These are phyloP conservation scores for Leptinotarsa texana DNA, from an alignment of 1,140 invertebrate species.

Conservation along the genomic window DNA sequence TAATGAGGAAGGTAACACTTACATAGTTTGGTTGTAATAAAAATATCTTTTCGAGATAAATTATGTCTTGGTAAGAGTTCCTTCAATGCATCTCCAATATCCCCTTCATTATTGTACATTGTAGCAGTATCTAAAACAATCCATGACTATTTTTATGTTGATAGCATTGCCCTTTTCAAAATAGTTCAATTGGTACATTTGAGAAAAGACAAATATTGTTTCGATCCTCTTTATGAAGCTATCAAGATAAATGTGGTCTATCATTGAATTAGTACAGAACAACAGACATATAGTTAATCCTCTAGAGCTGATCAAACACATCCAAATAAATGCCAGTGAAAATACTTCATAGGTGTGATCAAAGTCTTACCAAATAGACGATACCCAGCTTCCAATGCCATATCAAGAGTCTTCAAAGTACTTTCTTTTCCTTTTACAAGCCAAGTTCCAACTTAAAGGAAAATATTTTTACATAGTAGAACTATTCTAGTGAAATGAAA, in stretches of 20 bases:
- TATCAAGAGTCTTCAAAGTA: constrained; percentile 29
- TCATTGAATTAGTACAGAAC: too few species aligned
- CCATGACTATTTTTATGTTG: not conserved
- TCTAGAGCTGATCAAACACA: too few species aligned
- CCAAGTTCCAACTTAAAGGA: constrained; percentile 37
- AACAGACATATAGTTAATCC: not conserved
- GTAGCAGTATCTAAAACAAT: constrained; percentile 70
- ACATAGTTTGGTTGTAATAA: constrained; percentile 79
- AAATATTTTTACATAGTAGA: not conserved
- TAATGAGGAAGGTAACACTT: constrained; percentile 39
- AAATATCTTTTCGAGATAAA: constrained; percentile 72
- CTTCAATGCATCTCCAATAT: constrained; percentile 68
- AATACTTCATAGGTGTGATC: not conserved
- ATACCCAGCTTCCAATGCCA: constrained; percentile 34
- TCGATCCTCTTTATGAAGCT: not conserved
- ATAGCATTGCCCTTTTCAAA: not conserved
- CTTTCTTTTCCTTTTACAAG: constrained; percentile 29
- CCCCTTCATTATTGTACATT: constrained; percentile 74
- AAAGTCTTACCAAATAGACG: constrained; percentile 34
- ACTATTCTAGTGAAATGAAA: not conserved
- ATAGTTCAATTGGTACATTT: too few species aligned
- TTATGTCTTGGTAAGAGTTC: constrained; percentile 65
- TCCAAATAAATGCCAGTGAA: too few species aligned
- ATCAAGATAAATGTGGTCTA: not conserved
- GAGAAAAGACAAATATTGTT: not conserved